phyloP scores from a whole-genome alignment of 2,888 invertebrate genomes.

The Apotomis betuletana region DNA sequence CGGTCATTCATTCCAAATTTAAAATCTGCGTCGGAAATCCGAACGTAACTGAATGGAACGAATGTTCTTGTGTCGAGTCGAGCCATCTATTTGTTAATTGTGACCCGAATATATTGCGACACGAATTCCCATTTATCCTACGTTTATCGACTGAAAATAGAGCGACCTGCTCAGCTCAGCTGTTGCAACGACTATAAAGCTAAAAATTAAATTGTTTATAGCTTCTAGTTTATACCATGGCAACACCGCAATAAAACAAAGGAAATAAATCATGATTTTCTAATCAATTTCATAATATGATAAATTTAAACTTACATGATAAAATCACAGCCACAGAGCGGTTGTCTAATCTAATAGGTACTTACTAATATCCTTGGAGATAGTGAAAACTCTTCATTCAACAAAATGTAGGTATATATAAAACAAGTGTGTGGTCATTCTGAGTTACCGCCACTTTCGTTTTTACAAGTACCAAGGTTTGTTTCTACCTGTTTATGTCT shows the following conservation, averaged over 20 bases:
- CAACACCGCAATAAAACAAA: conserved; percentile 42
- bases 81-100: conserved; percentile 53
- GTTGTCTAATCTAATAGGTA: not conserved
- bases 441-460: conserved; percentile 46
- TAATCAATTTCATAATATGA: conserved; percentile 7
- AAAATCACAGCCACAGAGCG: conserved; percentile 17
- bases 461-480: conserved; percentile 45
- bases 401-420: not conserved
- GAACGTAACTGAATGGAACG: conserved; percentile 48
- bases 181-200: conserved; percentile 54
- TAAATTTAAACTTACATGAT: conserved; percentile 4
- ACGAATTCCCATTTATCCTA: conserved; percentile 46
- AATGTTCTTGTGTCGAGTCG: conserved; percentile 47
- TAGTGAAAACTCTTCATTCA: not conserved
- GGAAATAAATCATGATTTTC: not conserved
- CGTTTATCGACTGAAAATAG: conserved; percentile 60
- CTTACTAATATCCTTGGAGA: not conserved
- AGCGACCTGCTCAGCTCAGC: conserved; percentile 48
- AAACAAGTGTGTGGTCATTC: conserved; percentile 19
- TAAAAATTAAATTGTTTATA: conserved; percentile 43
- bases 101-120: conserved; percentile 60
- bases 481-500: conserved; percentile 55
- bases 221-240: conserved; percentile 32
- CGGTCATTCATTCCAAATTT: conserved; percentile 25
- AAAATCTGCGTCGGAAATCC: conserved; percentile 22